Evolutionary conservation across 2,113 vertebrate species (phyloP).

Genomic region (Hyaena hyaena): DNA sequence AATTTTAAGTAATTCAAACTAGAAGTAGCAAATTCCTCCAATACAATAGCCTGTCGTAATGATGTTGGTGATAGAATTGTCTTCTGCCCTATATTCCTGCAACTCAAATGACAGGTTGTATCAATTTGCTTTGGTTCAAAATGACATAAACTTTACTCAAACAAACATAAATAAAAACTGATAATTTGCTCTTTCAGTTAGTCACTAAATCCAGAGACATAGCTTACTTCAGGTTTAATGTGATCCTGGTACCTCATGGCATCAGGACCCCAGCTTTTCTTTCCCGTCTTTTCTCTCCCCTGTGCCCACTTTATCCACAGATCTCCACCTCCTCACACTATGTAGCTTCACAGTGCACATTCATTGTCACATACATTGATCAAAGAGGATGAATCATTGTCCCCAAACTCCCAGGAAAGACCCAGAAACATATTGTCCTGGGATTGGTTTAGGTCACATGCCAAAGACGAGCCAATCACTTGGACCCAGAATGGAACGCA

Average conservation of each 20-base stretch:
- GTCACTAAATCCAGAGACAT: neutral
- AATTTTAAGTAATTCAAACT: neutral
- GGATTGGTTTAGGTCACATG: neutral
- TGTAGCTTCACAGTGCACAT: neutral
- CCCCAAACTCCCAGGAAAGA: neutral
- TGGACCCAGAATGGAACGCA: neutral
- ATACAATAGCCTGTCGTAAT: neutral
- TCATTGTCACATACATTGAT: neutral
- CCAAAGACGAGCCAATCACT: neutral
- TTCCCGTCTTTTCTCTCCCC: neutral
- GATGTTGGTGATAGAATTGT: neutral
- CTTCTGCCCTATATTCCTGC: neutral
- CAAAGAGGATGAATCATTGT: neutral
- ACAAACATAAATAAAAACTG: neutral
- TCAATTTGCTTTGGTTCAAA: neutral
- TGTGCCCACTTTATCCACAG: accelerated
- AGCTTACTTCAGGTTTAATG: neutral
- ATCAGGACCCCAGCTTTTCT: neutral
- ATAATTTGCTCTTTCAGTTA: neutral
- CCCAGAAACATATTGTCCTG: neutral
- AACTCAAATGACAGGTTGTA: neutral
- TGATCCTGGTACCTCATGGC: neutral
- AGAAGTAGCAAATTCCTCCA: neutral
- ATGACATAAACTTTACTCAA: neutral
- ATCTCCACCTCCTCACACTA: neutral